Percentiles rank a stretch among this genome's conserved stretches.
phyloP scores from a whole-genome alignment of 37 sponge, comb jelly and placozoan species.

The Beroe ovata region DNA sequence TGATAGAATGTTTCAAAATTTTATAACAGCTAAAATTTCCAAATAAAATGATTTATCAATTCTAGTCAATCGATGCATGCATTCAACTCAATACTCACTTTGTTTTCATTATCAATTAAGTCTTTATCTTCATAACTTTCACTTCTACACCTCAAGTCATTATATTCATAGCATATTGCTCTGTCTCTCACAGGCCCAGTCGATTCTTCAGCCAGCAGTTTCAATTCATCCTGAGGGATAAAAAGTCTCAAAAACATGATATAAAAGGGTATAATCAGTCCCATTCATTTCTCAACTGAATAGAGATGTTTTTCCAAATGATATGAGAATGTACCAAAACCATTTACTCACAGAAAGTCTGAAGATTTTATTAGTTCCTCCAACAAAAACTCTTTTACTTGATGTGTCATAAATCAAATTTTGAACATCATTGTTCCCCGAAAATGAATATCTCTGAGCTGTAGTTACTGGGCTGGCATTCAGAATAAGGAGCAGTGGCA shows the following conservation, averaged over 20 bases:
- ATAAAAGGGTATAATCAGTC: background rate
- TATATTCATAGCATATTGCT: background rate
- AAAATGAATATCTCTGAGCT: background rate
- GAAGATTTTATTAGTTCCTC: slow-evolving; percentile 40
- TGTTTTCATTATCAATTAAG: slow-evolving; percentile 20
- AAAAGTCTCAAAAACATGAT: background rate
- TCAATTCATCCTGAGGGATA: background rate
- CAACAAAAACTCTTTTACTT: slow-evolving; percentile 52
- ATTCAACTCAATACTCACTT: background rate
- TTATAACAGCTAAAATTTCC: background rate
- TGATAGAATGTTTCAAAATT: background rate
- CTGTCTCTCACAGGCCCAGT: slow-evolving; percentile 20
- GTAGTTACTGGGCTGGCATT: too few relatives aligned
- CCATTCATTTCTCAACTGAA: background rate
- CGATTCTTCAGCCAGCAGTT: background rate
- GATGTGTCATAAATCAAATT: slow-evolving; percentile 29
- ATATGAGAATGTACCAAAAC: too few relatives aligned
- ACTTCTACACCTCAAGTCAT: background rate
- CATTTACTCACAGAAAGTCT: slow-evolving; percentile 50
- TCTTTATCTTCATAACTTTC: background rate
- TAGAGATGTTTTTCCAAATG: too few relatives aligned
- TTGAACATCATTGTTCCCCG: slow-evolving; percentile 17
- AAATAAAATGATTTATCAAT: background rate
- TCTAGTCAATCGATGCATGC: background rate
- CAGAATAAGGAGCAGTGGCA: too few relatives aligned